Conservation (phyloP, 2,888 invertebrate genomes). For the Dastarcus helophoroides region DNA sequence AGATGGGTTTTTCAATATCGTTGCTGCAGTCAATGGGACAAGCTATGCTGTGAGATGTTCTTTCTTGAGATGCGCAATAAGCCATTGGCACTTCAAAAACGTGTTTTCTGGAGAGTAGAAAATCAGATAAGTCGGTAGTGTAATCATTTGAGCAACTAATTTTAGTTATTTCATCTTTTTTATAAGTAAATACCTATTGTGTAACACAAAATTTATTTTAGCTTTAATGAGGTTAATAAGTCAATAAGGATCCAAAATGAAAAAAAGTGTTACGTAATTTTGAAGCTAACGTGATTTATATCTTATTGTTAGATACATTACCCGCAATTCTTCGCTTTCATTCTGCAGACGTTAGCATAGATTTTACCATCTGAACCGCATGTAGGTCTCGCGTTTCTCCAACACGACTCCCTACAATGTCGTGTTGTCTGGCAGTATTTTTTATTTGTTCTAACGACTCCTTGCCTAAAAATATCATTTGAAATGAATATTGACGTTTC, state of each 20-base stretch:
- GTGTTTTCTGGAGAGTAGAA: conserved; percentile 55
- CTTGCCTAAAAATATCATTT: conserved; percentile 64
- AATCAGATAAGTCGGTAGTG: not conserved
- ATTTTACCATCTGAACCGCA: conserved; percentile 84
- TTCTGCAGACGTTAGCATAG: conserved; percentile 80
- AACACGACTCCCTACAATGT: conserved; percentile 83
- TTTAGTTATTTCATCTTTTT: too few relatives aligned
- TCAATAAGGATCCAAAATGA: too few relatives aligned
- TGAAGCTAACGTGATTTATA: too few relatives aligned
- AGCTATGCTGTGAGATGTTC: conserved; percentile 48
- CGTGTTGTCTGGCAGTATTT: conserved; percentile 86
- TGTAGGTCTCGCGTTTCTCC: conserved; percentile 79
- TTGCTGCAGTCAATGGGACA: conserved; percentile 66
- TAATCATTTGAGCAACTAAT: too few relatives aligned
- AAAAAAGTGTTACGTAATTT: too few relatives aligned
- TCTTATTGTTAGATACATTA: too few relatives aligned
- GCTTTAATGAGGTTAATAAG: too few relatives aligned
- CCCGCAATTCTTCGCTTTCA: conserved; percentile 90
- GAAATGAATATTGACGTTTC: too few relatives aligned
- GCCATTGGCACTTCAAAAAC: conserved; percentile 88
- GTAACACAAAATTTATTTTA: too few relatives aligned
- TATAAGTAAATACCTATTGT: too few relatives aligned
- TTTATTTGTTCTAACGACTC: conserved; percentile 75
- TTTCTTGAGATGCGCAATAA: conserved; percentile 67
- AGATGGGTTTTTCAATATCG: conserved; percentile 63